phyloP scores from a whole-genome alignment of 2,888 invertebrate species.

The Melanchra persicariae region DNA sequence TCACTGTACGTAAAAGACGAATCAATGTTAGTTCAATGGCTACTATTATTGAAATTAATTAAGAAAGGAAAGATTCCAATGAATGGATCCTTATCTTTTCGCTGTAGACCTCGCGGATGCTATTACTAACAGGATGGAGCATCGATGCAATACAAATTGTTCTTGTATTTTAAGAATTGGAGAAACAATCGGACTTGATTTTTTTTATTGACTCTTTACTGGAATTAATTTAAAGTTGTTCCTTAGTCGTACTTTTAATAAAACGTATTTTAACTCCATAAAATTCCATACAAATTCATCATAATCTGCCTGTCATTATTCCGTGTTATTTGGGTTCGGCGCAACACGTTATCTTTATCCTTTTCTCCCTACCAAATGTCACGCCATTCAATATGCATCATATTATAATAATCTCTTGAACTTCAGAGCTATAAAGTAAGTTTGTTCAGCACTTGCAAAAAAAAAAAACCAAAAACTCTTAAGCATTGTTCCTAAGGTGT shows the following conservation, averaged over 20 bases:
- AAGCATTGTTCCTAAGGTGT: background rate
- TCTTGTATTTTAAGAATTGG: conserved; percentile 11
- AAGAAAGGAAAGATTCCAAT: conserved; percentile 49
- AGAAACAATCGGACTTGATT: background rate
- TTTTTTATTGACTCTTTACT: background rate
- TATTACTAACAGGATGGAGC: conserved; percentile 56
- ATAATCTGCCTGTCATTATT: no score
- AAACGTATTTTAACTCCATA: no score
- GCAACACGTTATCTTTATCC: no score
- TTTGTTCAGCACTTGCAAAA: background rate
- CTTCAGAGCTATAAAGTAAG: no score
- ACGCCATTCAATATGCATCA: no score
- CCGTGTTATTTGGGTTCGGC: no score
- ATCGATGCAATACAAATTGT: conserved; percentile 44
- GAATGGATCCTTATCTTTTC: conserved; percentile 57
- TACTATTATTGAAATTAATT: conserved; percentile 59
- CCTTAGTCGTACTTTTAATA: no score
- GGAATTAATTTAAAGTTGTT: no score
- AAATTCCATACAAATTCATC: no score
- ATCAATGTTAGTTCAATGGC: conserved; percentile 53
- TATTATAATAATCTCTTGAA: no score
- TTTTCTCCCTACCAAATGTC: no score
- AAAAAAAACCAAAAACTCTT: background rate
- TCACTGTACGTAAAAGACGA: conserved; percentile 36
- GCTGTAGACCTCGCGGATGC: conserved; percentile 37